Conservation (phyloP, 2,888 invertebrate genomes). For the Periphyllus acericola region DNA sequence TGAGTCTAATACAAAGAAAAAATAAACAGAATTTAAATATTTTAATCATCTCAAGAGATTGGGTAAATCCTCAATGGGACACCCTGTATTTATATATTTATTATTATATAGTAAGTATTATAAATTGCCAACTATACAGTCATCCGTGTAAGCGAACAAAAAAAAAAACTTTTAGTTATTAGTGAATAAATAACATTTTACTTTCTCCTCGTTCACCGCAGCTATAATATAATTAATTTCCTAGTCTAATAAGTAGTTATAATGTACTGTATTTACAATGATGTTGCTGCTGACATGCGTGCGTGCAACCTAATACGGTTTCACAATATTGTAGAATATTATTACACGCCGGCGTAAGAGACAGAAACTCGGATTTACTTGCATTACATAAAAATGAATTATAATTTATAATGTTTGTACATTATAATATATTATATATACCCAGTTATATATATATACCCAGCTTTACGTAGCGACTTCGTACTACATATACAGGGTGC, state of each 20-base stretch:
- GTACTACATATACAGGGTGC: too few relatives aligned
- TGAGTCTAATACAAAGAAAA: too few relatives aligned
- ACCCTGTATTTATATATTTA: neutral
- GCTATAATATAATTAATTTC: slow-evolving; percentile 21
- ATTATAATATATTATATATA: neutral
- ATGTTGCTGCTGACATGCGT: neutral
- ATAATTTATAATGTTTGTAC: too few relatives aligned
- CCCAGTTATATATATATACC: neutral
- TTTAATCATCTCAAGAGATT: too few relatives aligned
- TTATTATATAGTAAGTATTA: neutral
- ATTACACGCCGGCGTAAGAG: neutral
- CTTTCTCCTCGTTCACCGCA: neutral
- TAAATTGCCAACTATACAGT: neutral
- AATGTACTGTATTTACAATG: neutral
- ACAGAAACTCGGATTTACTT: neutral
- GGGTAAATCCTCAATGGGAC: too few relatives aligned
- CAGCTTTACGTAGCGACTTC: too few relatives aligned
- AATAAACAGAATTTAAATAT: too few relatives aligned
- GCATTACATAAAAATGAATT: neutral
- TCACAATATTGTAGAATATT: neutral
- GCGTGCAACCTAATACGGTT: neutral
- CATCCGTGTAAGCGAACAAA: too few relatives aligned
- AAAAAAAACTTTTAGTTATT: neutral
- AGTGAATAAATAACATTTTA: slow-evolving; percentile 14
- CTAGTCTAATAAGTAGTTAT: slow-evolving; percentile 12